Evolutionary conservation across 2,113 vertebrate species (phyloP).

Genomic region (Nymphicus hollandicus): DNA sequence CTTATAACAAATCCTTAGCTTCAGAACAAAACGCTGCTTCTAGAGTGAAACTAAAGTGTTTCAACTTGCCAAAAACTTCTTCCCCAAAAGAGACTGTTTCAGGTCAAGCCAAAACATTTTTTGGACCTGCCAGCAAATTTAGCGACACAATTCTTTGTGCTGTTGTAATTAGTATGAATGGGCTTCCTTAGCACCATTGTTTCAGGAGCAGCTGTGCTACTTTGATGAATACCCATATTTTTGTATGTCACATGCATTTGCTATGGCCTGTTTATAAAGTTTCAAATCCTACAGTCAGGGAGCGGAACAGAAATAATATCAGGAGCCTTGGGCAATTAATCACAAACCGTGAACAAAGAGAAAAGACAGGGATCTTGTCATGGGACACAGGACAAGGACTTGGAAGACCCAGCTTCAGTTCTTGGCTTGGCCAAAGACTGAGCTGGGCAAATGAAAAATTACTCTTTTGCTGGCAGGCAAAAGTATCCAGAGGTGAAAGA

Average conservation of each 20-base stretch:
- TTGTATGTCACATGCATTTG: slow-evolving; percentile 32
- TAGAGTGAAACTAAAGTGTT: neutral
- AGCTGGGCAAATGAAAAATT: slow-evolving; percentile 33
- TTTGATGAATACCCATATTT: slow-evolving; percentile 63
- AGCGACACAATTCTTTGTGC: slow-evolving; percentile 51
- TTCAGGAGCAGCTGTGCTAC: slow-evolving; percentile 52
- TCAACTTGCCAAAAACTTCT: slow-evolving; percentile 45
- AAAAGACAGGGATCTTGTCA: slow-evolving; percentile 7
- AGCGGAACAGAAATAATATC: slow-evolving; percentile 52
- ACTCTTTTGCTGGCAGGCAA: neutral
- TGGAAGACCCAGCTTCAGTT: neutral
- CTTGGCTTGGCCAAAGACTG: neutral
- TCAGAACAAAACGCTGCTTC: neutral
- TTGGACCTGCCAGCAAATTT: slow-evolving; percentile 58
- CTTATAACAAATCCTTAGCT: neutral
- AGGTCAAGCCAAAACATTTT: slow-evolving; percentile 60
- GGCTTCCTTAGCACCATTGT: slow-evolving; percentile 54
- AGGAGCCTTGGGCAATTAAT: slow-evolving; percentile 21
- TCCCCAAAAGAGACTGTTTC: slow-evolving; percentile 43
- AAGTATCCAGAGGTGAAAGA: slow-evolving; percentile 13
- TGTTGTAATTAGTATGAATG: slow-evolving; percentile 61
- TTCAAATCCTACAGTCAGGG: slow-evolving; percentile 29
- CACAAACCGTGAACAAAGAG: neutral
- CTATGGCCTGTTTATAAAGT: slow-evolving; percentile 51
- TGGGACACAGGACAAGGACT: slow-evolving; percentile 9